Evolutionary conservation across 2,888 invertebrate species (phyloP), one percentile per base, ranked within the genome.

Genomic region (Heteromurus nitidus): DNA sequence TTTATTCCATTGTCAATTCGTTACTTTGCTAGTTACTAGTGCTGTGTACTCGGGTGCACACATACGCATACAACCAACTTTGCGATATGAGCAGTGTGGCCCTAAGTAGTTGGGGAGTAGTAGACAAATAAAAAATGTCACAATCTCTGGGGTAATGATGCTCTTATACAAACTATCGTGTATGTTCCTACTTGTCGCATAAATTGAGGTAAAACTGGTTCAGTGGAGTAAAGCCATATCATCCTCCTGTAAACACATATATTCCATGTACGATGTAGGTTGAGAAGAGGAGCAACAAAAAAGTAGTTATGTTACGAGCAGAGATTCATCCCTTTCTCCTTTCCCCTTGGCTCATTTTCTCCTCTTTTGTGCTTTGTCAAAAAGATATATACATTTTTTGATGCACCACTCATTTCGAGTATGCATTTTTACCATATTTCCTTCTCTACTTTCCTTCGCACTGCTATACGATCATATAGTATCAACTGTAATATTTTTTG

Each of bases 141-240:
- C 30, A 62, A 22, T 31, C 62, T 62, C 62, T 62, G 13, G 62
- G 30, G 62, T 22, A 30, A 60, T 60, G 31, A 31, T 31, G 62
- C 62, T 20, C 31, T 30, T 9, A 62, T 30, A 31, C 30, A 31
- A 18, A 31, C 18, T n/a, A 31, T 20, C 22, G 44, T 13, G n/a
- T 62, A 16, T 31, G 31, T n/a, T 20, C 31, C 3, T 16, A 58
- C 3, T 28, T 18, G 3, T n/a, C 5, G 50, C 50, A 50, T n/a
- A 50, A n/a, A 50, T 50, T 3, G 50, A 50, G 50, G 50, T 50
- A 50, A 50, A n/a, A n/a, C 50, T 50, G n/a, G 50, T n/a, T 50
- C 50, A 50, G 11, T 50, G n/a, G 50, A 50, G 3, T n/a, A n/a
- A 50, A n/a, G 13, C 7, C 7, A 50, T 50, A n/a, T 50, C 18